phyloP scores from a whole-genome alignment of 1,140 invertebrate species.

The Brachionus asplanchnoidis region DNA sequence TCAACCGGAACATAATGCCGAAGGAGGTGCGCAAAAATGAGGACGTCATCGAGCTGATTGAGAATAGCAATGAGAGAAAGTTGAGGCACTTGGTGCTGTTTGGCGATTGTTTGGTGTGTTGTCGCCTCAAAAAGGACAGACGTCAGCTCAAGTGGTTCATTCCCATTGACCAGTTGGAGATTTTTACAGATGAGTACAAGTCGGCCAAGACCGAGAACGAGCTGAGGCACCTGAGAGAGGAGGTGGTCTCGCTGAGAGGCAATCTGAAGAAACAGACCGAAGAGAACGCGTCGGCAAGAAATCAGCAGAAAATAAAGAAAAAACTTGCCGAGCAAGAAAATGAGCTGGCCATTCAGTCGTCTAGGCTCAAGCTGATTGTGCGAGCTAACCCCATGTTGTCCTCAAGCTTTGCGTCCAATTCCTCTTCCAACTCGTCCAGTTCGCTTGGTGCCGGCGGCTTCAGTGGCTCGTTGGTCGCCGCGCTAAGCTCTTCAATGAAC shows the following conservation, averaged over 20 bases:
- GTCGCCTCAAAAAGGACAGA: conserved; percentile 25
- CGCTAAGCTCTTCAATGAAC: conserved; percentile 30
- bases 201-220: conserved; percentile 12
- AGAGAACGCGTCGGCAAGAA: conserved; percentile 18
- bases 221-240: conserved; percentile 8
- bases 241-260: background rate
- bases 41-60: conserved; percentile 28
- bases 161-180: conserved; percentile 29
- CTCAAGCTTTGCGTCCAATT: background rate
- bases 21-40: conserved; percentile 37
- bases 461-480: background rate
- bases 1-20: conserved; percentile 38
- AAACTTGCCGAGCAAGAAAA: conserved; percentile 41
- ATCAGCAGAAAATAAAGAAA: conserved; percentile 40
- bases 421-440: conserved; percentile 5
- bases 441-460: background rate
- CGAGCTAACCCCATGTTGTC: background rate
- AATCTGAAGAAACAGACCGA: conserved; percentile 29
- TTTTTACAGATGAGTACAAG: background rate
- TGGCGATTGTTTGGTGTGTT: conserved; percentile 40
- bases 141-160: conserved; percentile 35
- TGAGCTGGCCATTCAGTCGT: conserved; percentile 28
- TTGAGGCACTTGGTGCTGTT: conserved; percentile 1
- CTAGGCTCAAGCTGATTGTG: conserved; percentile 20
- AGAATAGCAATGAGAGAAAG: background rate